Evolutionary conservation across 2,113 vertebrate species (phyloP).

Genomic region (Notiomystis cincta): DNA sequence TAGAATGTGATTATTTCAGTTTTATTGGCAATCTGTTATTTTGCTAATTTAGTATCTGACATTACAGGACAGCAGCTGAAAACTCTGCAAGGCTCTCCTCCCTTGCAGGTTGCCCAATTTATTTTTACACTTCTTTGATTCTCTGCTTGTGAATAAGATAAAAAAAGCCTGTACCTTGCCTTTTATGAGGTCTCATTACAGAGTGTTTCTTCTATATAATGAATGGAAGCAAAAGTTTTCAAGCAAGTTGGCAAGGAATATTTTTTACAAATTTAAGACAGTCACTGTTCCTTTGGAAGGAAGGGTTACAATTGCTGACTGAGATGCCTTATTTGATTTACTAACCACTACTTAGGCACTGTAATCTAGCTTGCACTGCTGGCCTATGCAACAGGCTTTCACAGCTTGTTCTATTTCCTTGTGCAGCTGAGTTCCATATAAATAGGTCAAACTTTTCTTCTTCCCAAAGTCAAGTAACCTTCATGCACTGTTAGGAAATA

Average conservation of each 20-base stretch:
- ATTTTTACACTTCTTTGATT: background rate
- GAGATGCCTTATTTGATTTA: background rate
- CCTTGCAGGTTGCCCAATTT: background rate
- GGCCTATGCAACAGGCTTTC: background rate
- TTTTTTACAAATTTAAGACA: background rate
- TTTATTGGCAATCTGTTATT: slow-evolving; percentile 1
- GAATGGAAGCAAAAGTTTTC: background rate
- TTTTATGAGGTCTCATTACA: background rate
- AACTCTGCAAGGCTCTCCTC: background rate
- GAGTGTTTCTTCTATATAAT: background rate
- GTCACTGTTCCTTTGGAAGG: background rate
- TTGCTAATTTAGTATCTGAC: background rate
- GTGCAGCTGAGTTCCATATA: background rate
- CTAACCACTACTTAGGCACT: background rate
- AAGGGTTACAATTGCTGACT: background rate
- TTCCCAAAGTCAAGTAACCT: background rate
- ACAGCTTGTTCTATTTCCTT: background rate
- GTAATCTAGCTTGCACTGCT: background rate
- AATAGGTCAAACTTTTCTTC: background rate
- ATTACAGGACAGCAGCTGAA: background rate
- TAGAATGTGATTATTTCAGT: background rate
- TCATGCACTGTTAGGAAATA: background rate
- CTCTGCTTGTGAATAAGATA: background rate
- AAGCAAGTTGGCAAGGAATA: background rate
- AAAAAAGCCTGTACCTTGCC: background rate